Evolutionary conservation across 2,888 invertebrate species (phyloP), one percentile per base, ranked within the genome.

Genomic region (Tetramorium bicarinatum): DNA sequence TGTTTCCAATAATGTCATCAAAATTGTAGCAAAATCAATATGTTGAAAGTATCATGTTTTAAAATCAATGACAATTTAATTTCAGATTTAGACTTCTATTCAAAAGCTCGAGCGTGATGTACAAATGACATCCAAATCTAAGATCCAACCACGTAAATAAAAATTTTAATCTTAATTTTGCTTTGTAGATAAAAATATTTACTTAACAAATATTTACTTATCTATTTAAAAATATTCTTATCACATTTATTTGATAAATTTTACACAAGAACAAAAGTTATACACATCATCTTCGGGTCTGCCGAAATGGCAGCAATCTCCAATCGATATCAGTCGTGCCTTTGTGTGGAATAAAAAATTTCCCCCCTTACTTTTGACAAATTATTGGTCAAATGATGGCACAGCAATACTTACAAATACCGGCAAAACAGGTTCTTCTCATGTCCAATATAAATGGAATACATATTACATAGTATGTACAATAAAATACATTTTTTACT

Each of bases 271-370:
- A 80, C 44, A 80, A 80, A 80, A 75, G 47, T 25, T 80, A n/a
- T 34, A 1, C 15, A 80, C 93, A 1, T 92, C 92, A 38, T 93
- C 92, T 1, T 85, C 91, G 6, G 92, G 92, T 8, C 41, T 86
- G n/a, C 93, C 93, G n/a, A 93, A 92, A 86, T 93, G 93, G 92
- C 88, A 84, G 41, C 93, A 93, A 79, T 93, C 93, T 9, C 93
- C 93, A 3, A 81, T 93, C 6, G 88, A 93, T 66, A 84, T 93
- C 11, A 90, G 80, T 29, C 72, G 44, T 21, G 67, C 84, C 54
- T 80, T 89, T 41, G 87, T 88, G 1, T 89, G 92, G 88, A 67
- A 79, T 0, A 77, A 91, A 75, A 90, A 88, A 54, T 91, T 90
- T 81, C 85, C 90, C 4, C 87, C 89, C 0, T 86, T 93, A 9